Base-by-base conservation (phyloP, 2,888 invertebrate species). In the Euzophera pinguis region DNA sequence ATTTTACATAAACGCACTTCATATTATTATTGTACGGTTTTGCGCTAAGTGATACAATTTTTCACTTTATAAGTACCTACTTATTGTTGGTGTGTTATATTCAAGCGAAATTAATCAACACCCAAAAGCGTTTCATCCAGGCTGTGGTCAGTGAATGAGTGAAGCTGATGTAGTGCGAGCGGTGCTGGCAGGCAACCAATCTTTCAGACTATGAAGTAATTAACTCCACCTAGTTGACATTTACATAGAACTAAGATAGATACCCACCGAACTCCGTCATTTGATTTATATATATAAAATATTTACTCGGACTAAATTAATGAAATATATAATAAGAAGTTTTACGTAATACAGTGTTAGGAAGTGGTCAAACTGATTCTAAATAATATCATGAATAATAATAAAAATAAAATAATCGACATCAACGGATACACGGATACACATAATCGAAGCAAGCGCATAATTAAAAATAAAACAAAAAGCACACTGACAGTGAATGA, bases 401-500 rank as follows among this genome's bases (percentile, higher is more conserved):
- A 59, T 57, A 60, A 58, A 61, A 58, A 56, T 56, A 59, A 64
- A 58, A 60, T 62, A 59, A 63, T 59, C 53, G 63, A 64, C 51
- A 58, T 57, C 55, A 49, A 57, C 53, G 50, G 43, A 60, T 60
- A 68, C 41, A 45, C 43, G 13, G 29, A 45, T 32, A 75, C 69
- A 77, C 75, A 70, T 64, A 72, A 70, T 79, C 71, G 73, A 88
- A 88, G 89, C 89, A 89, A 88, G 89, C 88, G 80, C 76, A 80
- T 73, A 75, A 67, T 71, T 68, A 72, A 69, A 66, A 77, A 75
- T 2, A 32, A 86, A 81, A 73, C 73, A 81, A 74, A 77, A 87
- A 88, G 89, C 89, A 89, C 90, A 90, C 86, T 82, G 81, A 90
- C 86, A 84, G 88, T 89, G 90, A 84, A 73, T 84, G 84, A 85